Evolutionary conservation across 2,888 invertebrate genomes (phyloP).

Genomic region (Crioceris asparagi): DNA sequence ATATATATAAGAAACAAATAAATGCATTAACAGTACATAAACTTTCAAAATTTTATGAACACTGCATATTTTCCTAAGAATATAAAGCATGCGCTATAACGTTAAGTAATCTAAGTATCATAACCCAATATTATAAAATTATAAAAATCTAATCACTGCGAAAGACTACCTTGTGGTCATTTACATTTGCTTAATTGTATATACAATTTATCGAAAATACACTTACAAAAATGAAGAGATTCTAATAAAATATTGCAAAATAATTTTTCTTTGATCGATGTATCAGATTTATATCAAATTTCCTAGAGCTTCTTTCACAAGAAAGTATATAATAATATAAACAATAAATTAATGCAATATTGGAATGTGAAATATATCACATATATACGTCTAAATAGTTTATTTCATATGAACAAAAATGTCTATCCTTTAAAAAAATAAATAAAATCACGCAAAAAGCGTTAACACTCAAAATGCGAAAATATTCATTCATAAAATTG

Average conservation of each 20-base stretch:
- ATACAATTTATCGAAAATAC: slow-evolving; percentile 16
- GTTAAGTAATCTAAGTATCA: slow-evolving; percentile 16
- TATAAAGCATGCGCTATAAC: no score
- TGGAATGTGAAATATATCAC: slow-evolving; percentile 1
- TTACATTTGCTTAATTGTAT: slow-evolving; percentile 25
- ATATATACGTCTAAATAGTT: background rate
- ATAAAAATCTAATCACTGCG: slow-evolving; percentile 26
- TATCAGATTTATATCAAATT: slow-evolving; percentile 10
- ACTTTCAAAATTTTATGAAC: slow-evolving; percentile 22
- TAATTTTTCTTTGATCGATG: slow-evolving; percentile 5
- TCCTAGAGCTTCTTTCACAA: no score
- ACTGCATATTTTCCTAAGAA: slow-evolving; percentile 15
- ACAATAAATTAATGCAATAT: background rate
- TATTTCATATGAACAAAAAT: background rate
- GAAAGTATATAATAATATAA: no score
- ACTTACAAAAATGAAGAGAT: slow-evolving; percentile 3
- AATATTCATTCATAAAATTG: no score
- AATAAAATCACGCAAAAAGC: background rate
- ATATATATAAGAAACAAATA: slow-evolving; percentile 26
- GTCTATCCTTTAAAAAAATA: background rate
- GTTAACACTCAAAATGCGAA: no score
- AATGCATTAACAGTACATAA: slow-evolving; percentile 28
- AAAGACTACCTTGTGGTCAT: slow-evolving; percentile 25
- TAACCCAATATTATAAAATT: slow-evolving; percentile 29
- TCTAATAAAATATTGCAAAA: slow-evolving; percentile 4